Evolutionary conservation across 1,140 invertebrate species (phyloP).

Genomic region (Trichonephila clavata): DNA sequence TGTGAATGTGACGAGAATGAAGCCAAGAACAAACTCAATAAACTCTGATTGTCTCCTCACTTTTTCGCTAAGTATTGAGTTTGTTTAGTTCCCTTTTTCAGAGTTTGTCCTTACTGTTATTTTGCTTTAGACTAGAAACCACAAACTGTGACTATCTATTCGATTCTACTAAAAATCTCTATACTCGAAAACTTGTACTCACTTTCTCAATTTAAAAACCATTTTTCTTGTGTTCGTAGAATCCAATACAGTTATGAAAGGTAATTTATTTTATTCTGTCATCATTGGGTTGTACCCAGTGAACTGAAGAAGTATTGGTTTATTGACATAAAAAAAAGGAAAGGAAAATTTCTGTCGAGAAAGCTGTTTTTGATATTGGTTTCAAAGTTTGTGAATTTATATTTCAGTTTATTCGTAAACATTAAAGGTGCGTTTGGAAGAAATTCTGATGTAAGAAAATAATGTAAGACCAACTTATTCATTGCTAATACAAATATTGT

Average conservation of each 20-base stretch:
- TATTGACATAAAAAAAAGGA: neutral
- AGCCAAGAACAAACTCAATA: slow-evolving; percentile 30
- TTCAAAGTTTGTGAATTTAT: too few species aligned
- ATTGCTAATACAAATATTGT: too few species aligned
- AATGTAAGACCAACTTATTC: too few species aligned
- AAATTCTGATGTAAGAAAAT: too few species aligned
- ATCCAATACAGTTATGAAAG: slow-evolving; percentile 16
- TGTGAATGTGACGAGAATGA: slow-evolving; percentile 21
- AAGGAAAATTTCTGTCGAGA: neutral
- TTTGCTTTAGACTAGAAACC: slow-evolving; percentile 6
- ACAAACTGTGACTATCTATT: neutral
- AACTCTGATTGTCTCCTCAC: slow-evolving; percentile 28
- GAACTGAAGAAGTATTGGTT: neutral
- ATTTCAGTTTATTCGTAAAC: too few species aligned
- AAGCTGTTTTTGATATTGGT: too few species aligned
- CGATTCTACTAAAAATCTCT: slow-evolving; percentile 9
- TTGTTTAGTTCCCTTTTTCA: slow-evolving; percentile 25
- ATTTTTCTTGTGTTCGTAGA: neutral
- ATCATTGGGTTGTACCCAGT: neutral
- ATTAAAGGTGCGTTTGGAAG: too few species aligned
- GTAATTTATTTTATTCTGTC: neutral
- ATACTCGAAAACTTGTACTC: neutral
- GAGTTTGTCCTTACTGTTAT: slow-evolving; percentile 3
- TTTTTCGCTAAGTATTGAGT: slow-evolving; percentile 24
- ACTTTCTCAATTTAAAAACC: slow-evolving; percentile 1